These are phyloP conservation scores for Phoxinus phoxinus DNA, from an alignment of 2,113 vertebrate species.

Conservation along the genomic window DNA sequence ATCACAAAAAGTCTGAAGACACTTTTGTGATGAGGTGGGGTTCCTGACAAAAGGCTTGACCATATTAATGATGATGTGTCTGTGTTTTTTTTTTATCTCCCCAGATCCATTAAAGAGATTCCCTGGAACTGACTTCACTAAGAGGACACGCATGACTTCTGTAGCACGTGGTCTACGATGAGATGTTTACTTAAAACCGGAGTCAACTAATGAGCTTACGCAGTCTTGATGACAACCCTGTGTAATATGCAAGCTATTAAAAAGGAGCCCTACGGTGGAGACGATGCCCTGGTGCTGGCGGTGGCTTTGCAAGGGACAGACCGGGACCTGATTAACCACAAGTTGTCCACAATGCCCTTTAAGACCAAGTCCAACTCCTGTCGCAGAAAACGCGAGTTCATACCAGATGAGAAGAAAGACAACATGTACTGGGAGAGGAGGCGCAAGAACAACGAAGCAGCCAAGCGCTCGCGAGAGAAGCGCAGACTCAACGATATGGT, in stretches of 20 bases:
- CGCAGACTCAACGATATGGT: conserved; percentile 95
- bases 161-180: conserved; percentile 21
- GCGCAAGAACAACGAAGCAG: conserved; percentile 95
- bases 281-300: conserved; percentile 82
- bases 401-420: conserved; percentile 96
- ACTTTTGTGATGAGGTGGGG: too few species aligned
- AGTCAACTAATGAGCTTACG: conserved; percentile 56
- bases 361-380: conserved; percentile 82
- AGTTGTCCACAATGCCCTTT: conserved; percentile 63
- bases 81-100: conserved; percentile 51
- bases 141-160: conserved; percentile 31
- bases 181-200: conserved; percentile 53
- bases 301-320: conserved; percentile 79
- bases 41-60: background rate
- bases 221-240: conserved; percentile 45
- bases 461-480: conserved; percentile 95
- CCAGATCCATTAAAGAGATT: conserved; percentile 51
- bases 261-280: conserved; percentile 81
- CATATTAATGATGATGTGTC: background rate
- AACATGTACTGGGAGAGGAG: conserved; percentile 93
- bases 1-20: too few species aligned
- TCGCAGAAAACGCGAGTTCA: conserved; percentile 93
- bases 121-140: background rate
- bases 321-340: conserved; percentile 64
- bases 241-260: conserved; percentile 92